Conservation (phyloP, 2,888 invertebrate species). For the Abrostola triplasia region DNA sequence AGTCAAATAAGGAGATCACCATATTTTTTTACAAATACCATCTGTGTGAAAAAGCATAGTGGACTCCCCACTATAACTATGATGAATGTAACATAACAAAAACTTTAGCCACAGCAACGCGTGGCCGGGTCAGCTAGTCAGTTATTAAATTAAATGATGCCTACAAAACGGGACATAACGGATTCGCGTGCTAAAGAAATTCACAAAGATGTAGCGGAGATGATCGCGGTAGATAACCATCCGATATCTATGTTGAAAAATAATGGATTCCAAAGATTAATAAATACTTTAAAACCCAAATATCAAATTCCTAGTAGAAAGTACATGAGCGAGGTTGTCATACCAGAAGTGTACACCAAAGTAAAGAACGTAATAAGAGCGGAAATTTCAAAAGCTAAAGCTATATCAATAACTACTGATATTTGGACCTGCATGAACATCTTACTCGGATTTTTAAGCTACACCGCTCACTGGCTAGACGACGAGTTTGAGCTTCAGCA, state of each 20-base stretch:
- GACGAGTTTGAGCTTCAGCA: constrained; percentile 22
- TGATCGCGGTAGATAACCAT: constrained; percentile 22
- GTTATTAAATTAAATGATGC: too few relatives aligned
- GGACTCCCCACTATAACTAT: constrained; percentile 42
- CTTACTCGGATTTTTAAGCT: constrained; percentile 25
- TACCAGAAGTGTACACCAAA: constrained; percentile 3
- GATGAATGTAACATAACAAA: constrained; percentile 46
- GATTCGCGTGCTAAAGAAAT: constrained; percentile 11
- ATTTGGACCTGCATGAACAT: constrained; percentile 27
- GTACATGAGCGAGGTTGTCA: constrained; percentile 19
- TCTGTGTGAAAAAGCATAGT: constrained; percentile 47
- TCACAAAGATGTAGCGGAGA: constrained; percentile 16
- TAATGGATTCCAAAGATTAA: constrained; percentile 10
- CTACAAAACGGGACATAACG: constrained; percentile 2
- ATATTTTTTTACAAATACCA: constrained; percentile 51
- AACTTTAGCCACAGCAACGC: constrained; percentile 48
- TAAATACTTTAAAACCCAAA: constrained; percentile 13
- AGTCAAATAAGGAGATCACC: constrained; percentile 43
- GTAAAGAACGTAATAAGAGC: neutral
- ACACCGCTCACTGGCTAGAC: constrained; percentile 32
- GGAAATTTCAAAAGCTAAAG: constrained; percentile 4
- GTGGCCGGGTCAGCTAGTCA: constrained; percentile 39
- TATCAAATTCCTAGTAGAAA: constrained; percentile 20
- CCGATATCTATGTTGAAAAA: constrained; percentile 18
- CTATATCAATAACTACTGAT: constrained; percentile 15